Conservation (phyloP, 2,797 vertebrate species). For the Siniperca undulata region DNA sequence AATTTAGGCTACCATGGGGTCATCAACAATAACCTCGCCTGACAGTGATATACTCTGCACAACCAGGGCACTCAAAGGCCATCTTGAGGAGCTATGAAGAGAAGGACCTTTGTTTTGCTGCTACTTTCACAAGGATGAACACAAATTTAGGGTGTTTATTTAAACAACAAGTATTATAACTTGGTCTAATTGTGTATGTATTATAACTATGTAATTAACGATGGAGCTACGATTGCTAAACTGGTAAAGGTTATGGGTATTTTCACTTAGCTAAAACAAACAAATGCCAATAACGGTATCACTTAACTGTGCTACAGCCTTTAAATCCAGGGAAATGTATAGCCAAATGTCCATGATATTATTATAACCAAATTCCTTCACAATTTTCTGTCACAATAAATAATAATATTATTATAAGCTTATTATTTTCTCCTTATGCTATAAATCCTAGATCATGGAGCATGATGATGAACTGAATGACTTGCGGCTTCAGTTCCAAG, state of each 20-base stretch:
- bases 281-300: background rate
- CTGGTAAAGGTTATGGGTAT: background rate
- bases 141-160: background rate
- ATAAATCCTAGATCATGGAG: constrained; percentile 82
- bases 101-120: background rate
- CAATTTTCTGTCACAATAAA: background rate
- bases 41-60: too few species aligned
- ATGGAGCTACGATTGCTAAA: background rate
- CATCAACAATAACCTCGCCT: background rate
- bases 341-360: background rate
- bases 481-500: constrained; percentile 89
- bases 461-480: constrained; percentile 72
- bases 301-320: background rate
- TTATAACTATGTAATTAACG: background rate
- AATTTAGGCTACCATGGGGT: background rate
- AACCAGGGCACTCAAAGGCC: background rate
- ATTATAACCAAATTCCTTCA: background rate
- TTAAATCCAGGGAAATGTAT: background rate
- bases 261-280: background rate
- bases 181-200: background rate
- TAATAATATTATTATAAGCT: background rate
- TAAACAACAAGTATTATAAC: background rate
- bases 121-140: background rate
- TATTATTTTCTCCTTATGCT: background rate
- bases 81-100: background rate